phyloP scores from a whole-genome alignment of 1,140 invertebrate genomes.

The Pomacea maculata region DNA sequence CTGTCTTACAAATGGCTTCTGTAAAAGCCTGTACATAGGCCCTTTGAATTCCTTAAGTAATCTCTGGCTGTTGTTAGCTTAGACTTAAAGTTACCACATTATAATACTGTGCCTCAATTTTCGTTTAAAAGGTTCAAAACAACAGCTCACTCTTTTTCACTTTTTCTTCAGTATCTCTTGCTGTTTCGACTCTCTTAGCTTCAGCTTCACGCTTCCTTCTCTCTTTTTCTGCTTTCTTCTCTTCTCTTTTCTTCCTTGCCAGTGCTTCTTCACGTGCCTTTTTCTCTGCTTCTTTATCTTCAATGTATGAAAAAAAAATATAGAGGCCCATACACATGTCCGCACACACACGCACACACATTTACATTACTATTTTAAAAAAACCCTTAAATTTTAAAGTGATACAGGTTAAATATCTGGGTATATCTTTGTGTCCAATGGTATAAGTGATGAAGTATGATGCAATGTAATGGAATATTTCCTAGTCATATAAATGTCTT shows the following conservation, averaged over 20 bases:
- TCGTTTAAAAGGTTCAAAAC: background rate
- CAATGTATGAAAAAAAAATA: slow-evolving; percentile 11
- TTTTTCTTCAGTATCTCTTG: slow-evolving; percentile 8
- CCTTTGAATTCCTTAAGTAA: too few relatives aligned
- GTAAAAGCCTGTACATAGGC: too few relatives aligned
- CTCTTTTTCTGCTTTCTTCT: slow-evolving; percentile 45
- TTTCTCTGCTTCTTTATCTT: slow-evolving; percentile 37
- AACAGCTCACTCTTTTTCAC: background rate
- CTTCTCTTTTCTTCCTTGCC: slow-evolving; percentile 38
- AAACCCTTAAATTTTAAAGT: too few relatives aligned
- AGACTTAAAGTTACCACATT: too few relatives aligned
- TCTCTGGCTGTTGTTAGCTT: too few relatives aligned
- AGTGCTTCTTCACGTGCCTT: slow-evolving; percentile 38
- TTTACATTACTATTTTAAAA: background rate
- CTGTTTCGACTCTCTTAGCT: slow-evolving; percentile 22
- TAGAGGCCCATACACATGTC: background rate
- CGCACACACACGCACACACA: background rate
- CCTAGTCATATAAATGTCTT: too few relatives aligned
- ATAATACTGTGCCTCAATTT: too few relatives aligned
- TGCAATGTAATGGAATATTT: too few relatives aligned
- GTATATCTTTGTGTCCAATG: too few relatives aligned
- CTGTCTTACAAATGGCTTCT: too few relatives aligned
- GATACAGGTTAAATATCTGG: too few relatives aligned
- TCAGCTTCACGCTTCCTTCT: slow-evolving; percentile 34
- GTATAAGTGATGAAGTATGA: too few relatives aligned